These are phyloP conservation scores for Drosophila crucigera DNA, from an alignment of 2,888 invertebrate species.

Conservation along the genomic window DNA sequence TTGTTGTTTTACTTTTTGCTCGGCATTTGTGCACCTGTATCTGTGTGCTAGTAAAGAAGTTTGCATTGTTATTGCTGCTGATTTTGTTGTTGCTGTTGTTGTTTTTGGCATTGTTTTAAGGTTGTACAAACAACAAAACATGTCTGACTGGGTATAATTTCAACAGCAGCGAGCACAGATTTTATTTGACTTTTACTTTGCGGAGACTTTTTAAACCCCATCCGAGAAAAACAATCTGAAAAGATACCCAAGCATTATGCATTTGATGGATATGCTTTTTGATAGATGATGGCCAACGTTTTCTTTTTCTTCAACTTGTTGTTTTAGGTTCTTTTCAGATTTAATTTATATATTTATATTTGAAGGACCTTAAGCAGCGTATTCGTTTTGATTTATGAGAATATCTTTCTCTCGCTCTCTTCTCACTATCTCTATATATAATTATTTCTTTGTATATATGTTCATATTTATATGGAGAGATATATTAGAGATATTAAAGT, in stretches of 20 bases:
- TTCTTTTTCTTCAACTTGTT: constrained; percentile 9
- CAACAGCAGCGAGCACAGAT: constrained; percentile 41
- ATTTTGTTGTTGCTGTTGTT: constrained; percentile 36
- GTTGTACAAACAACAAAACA: constrained; percentile 60
- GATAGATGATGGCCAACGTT: constrained; percentile 19
- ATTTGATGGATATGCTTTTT: constrained; percentile 42
- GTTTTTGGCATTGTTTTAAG: constrained; percentile 49
- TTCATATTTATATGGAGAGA: neutral
- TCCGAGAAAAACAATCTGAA: constrained; percentile 23
- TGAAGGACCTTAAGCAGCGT: neutral
- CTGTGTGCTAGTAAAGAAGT: constrained; percentile 44
- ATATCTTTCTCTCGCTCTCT: neutral
- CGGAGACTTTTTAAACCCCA: constrained; percentile 40
- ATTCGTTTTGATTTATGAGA: constrained; percentile 9
- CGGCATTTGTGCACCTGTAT: constrained; percentile 71
- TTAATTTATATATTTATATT: constrained; percentile 8
- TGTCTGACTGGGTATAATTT: constrained; percentile 52
- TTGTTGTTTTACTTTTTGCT: constrained; percentile 52
- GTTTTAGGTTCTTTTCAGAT: constrained; percentile 24
- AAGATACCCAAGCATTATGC: constrained; percentile 24
- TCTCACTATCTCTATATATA: neutral
- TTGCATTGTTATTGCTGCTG: constrained; percentile 46
- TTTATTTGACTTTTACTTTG: constrained; percentile 62
- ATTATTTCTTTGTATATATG: neutral
- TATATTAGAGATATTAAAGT: no score